A percentile compares a stretch with the other conserved stretches of the same genome.
Evolutionary conservation across 2,888 invertebrate species (phyloP).

Genomic region (Frankliniella fusca): DNA sequence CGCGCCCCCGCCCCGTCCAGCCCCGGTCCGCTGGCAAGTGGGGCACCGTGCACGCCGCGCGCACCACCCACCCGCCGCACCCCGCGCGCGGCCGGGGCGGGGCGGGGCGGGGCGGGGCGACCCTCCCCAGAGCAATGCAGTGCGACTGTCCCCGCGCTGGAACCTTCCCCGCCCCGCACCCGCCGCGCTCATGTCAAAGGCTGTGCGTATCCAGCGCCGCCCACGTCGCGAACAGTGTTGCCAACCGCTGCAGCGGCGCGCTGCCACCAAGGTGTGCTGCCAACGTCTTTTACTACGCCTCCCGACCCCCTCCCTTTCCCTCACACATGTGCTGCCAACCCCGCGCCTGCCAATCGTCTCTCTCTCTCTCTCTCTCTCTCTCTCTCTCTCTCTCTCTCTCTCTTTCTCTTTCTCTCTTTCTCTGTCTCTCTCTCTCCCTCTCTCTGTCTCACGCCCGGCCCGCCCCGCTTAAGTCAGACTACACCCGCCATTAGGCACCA

Average conservation of each 20-base stretch:
- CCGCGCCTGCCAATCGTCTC: too few species aligned
- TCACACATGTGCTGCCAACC: too few species aligned
- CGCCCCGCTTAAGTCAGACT: too few species aligned
- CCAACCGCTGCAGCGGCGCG: too few species aligned
- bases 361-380: neutral
- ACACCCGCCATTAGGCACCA: neutral
- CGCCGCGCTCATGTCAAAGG: neutral
- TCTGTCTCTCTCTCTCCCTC: neutral
- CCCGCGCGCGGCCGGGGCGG: neutral
- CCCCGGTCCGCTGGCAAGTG: neutral
- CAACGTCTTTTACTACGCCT: too few species aligned
- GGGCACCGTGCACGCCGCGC: conserved; percentile 10
- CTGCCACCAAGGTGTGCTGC: neutral
- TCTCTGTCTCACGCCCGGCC: neutral
- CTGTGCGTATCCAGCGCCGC: neutral
- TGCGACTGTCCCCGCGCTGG: conserved; percentile 19
- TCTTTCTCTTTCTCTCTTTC: neutral
- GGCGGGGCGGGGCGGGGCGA: neutral
- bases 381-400: neutral
- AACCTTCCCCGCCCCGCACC: neutral
- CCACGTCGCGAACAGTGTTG: neutral
- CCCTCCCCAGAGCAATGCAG: conserved; percentile 4
- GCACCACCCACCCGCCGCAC: neutral
- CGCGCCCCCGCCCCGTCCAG: neutral
- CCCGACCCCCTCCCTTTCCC: too few species aligned